A percentile compares a stretch with the other conserved stretches of the same genome.
These are phyloP conservation scores for Poecile atricapillus DNA, from an alignment of 2,113 vertebrate genomes.

Conservation along the genomic window DNA sequence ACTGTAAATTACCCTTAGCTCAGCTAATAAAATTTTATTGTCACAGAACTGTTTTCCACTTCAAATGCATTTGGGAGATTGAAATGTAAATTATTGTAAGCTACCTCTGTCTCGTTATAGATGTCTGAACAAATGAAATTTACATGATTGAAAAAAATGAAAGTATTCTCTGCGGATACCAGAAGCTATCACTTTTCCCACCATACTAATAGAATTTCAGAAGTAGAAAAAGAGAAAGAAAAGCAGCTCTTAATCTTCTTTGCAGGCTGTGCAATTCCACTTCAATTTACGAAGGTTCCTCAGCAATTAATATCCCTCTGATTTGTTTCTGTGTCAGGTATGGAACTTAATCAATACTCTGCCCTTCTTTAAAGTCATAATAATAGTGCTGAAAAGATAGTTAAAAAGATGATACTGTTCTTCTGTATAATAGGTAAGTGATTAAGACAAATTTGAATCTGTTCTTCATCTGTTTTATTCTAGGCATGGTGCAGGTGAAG, in stretches of 20 bases:
- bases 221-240: not conserved
- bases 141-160: constrained; percentile 40
- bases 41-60: constrained; percentile 51
- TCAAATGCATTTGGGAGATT: constrained; percentile 52
- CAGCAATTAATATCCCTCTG: not conserved
- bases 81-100: constrained; percentile 62
- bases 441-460: not conserved
- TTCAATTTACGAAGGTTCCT: not conserved
- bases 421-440: not conserved
- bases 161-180: not conserved
- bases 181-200: not conserved
- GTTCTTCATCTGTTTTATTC: not conserved
- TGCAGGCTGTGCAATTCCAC: not conserved
- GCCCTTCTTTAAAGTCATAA: not conserved
- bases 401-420: not conserved
- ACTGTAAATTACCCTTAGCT: constrained; percentile 59
- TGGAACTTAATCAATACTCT: not conserved
- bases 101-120: constrained; percentile 24
- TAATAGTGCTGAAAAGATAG: not conserved
- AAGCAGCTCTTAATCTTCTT: not conserved
- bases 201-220: not conserved
- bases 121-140: constrained; percentile 44
- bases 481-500: not conserved
- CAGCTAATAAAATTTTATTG: constrained; percentile 62
- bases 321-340: not conserved